Evolutionary conservation across 2,113 vertebrate genomes (phyloP), one percentile per base, ranked within the genome.

Genomic region (Anser cygnoides): DNA sequence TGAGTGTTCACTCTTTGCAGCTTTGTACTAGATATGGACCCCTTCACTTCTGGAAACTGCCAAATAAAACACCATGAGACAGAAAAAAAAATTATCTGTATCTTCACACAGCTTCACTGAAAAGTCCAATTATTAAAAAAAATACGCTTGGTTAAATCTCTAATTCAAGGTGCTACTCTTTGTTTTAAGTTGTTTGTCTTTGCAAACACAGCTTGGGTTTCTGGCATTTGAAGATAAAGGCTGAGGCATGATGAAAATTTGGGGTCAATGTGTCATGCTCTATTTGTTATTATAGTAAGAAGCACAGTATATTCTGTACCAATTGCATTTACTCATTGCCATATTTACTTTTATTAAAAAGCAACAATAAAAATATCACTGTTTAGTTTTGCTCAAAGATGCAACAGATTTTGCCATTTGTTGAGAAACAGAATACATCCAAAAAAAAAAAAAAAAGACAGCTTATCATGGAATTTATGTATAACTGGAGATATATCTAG

Each of bases 171-270:
- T 84, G 57, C 8, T 13, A 1, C 29, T 61, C 29, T 35, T 35
- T 89, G 57, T 11, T 94, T 75, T 29, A 76, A 39, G 49, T 46
- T 83, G 31, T 66, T 80, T 89, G 19, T 50, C 80, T 87, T 77
- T 91, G 66, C 65, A 94, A 94, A 86, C 39, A 67, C 49, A 66
- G 68, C 43, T 88, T 88, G 63, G 89, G 65, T 62, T 92, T 92
- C 86, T 87, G 76, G 80, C 12, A 74, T 66, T 81, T 75, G 41
- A 54, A 93, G 85, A 35, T 78, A 88, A 81, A 86, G 62, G 62
- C 77, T 93, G 93, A 91, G 50, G 59, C 76, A 87, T 13, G 62
- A 95, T 41, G 66, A 92, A 96, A 92, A 92, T 89, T 83, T 39
- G 70, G 62, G 86, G 91, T 95, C 77, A 94, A 62, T 14, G 54